phyloP scores from a whole-genome alignment of 2,113 vertebrate genomes.

The Amblyopsis rosae region DNA sequence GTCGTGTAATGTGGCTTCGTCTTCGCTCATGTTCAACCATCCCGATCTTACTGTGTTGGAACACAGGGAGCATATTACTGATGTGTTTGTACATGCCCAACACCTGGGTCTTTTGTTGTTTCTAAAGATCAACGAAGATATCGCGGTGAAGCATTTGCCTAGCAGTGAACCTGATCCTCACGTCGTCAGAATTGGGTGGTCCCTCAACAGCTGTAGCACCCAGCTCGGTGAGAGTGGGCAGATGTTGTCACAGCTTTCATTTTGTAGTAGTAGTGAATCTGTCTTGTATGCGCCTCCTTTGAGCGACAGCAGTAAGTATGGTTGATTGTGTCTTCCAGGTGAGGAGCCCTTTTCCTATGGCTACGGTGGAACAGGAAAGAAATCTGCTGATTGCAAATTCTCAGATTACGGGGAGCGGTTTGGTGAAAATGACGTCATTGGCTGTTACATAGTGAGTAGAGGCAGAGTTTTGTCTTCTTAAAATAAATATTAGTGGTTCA shows the following conservation, averaged over 20 bases:
- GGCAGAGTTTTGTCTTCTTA: not conserved
- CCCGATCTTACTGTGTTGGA: no score
- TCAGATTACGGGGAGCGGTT: constrained; percentile 88
- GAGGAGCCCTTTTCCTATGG: constrained; percentile 89
- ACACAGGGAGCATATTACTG: not conserved
- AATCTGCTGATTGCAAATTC: constrained; percentile 84
- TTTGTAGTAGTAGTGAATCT: not conserved
- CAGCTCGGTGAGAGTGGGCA: constrained; percentile 81
- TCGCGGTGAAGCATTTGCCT: constrained; percentile 88
- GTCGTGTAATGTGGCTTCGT: no score
- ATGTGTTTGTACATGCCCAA: not conserved
- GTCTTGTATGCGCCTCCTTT: not conserved
- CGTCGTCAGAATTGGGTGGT: constrained; percentile 90
- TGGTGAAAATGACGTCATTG: constrained; percentile 87
- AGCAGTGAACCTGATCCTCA: constrained; percentile 87
- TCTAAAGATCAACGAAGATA: constrained; percentile 86
- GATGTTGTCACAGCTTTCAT: not conserved
- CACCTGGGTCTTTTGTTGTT: not conserved
- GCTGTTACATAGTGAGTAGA: constrained; percentile 85
- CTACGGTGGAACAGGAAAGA: constrained; percentile 89
- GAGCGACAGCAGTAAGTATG: not conserved
- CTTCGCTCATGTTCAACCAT: no score
- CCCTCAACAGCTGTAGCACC: constrained; percentile 86
- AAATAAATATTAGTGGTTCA: not conserved
- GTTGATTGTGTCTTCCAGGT: constrained; percentile 60